Evolutionary conservation across 2,888 invertebrate genomes (phyloP).

Genomic region (Leuctra nigra): DNA sequence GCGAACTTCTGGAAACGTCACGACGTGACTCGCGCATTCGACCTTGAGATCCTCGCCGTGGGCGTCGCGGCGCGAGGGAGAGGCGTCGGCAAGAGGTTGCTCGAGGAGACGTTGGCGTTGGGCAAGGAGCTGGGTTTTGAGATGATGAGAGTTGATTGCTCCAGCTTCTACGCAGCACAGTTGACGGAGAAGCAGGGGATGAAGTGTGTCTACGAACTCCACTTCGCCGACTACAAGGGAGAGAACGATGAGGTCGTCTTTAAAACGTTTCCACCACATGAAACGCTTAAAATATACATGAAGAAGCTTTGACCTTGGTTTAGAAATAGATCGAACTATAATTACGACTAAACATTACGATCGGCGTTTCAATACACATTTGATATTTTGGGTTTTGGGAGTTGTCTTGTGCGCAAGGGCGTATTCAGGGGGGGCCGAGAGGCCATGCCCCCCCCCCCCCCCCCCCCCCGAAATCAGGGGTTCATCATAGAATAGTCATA

Average conservation of each 20-base stretch:
- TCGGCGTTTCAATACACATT: too few species aligned
- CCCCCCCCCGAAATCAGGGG: too few species aligned
- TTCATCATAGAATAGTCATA: too few species aligned
- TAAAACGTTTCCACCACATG: not conserved
- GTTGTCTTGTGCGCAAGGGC: too few species aligned
- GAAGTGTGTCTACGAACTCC: slow-evolving; percentile 3
- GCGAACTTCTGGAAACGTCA: not conserved
- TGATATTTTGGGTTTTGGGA: too few species aligned
- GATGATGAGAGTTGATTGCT: slow-evolving; percentile 15
- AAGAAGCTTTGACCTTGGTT: not conserved
- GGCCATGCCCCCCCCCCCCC: too few species aligned
- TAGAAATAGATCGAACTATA: too few species aligned
- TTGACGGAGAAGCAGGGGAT: slow-evolving; percentile 13
- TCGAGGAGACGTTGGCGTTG: not conserved
- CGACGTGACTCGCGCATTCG: slow-evolving; percentile 2
- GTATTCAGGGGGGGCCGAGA: too few species aligned
- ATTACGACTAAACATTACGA: too few species aligned
- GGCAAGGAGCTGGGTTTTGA: not conserved
- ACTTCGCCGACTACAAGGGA: not conserved
- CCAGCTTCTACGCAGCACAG: slow-evolving; percentile 9
- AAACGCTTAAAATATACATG: not conserved
- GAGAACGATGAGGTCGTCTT: not conserved
- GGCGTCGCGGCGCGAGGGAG: not conserved
- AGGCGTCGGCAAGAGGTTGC: not conserved
- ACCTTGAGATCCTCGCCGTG: slow-evolving; percentile 10